phyloP scores from a whole-genome alignment of 2,113 vertebrate species.

The Chlamydotis undulata region DNA sequence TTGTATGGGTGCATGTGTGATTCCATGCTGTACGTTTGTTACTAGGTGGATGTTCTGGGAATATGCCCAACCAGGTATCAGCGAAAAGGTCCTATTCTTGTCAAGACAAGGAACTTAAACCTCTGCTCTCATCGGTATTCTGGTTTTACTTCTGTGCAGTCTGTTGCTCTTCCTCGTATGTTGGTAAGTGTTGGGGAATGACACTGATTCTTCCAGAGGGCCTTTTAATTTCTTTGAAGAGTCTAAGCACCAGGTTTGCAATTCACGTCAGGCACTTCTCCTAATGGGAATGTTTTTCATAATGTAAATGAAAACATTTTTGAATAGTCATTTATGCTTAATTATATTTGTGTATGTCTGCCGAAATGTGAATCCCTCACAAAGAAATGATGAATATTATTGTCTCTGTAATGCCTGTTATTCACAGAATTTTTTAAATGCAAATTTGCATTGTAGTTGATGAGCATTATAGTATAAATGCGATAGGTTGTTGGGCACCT shows the following conservation, averaged over 20 bases:
- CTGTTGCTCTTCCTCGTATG: conserved; percentile 69
- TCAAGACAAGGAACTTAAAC: conserved; percentile 80
- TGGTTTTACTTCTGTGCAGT: conserved; percentile 72
- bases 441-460: not conserved
- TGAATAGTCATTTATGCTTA: not conserved
- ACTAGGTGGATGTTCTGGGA: conserved; percentile 83
- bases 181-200: conserved; percentile 65
- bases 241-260: not conserved
- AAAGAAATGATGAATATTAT: not conserved
- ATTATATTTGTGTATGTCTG: not conserved
- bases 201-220: not conserved
- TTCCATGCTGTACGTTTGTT: not conserved
- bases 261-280: not conserved
- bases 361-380: not conserved
- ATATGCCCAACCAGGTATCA: conserved; percentile 81
- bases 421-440: not conserved
- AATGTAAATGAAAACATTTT: not conserved
- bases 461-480: not conserved
- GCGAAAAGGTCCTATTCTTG: conserved; percentile 62
- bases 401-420: not conserved
- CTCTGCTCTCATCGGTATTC: conserved; percentile 76
- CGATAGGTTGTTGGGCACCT: not conserved
- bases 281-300: not conserved
- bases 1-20: not conserved
- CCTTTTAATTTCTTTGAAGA: not conserved